Evolutionary conservation across 2,888 invertebrate genomes (phyloP), one percentile per base, ranked within the genome.

Genomic region (Polydrusus cervinus): DNA sequence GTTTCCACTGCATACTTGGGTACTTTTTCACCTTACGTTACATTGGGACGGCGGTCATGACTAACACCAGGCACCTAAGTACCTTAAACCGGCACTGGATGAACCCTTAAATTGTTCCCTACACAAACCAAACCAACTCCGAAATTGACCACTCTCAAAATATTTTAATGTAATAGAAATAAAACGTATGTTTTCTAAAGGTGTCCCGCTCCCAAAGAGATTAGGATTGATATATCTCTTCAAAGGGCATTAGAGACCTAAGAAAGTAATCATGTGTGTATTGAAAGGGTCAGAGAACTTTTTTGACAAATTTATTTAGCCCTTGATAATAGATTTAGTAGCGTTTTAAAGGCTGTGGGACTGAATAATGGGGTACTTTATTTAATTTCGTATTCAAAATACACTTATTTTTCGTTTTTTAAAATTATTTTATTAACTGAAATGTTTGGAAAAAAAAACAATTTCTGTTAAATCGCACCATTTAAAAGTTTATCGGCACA

Each of bases 181-280:
- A 55, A 55, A 55, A 34, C 55, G 30, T 30, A 55, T 55, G 55
- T 30, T 25, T 13, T 34, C 14, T n/a, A 25, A 55, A 55, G 55
- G 55, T 55, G 55, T 30, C 34, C n/a, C 8, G 30, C 30, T 55
- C 34, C 13, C n/a, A 34, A 34, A 55, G 34, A 34, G 55, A 55
- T 55, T 34, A 55, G 14, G 34, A 34, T 55, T 55, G 34, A 55
- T 55, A 55, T 55, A 55, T 55, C 55, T 55, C n/a, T 14, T 55
- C 8, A 34, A 55, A 55, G 14, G 34, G 7, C 5, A 14, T 14
- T 34, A 9, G 55, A 13, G 34, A 8, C 55, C 14, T 34, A 13
- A 34, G 34, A 55, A 55, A 55, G 55, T 55, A 55, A 55, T 55
- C 30, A 34, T 20, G 55, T 14, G 34, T 55, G 55, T n/a, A 55